Conservation (phyloP, 2,113 vertebrate genomes). For the Progne subis region DNA sequence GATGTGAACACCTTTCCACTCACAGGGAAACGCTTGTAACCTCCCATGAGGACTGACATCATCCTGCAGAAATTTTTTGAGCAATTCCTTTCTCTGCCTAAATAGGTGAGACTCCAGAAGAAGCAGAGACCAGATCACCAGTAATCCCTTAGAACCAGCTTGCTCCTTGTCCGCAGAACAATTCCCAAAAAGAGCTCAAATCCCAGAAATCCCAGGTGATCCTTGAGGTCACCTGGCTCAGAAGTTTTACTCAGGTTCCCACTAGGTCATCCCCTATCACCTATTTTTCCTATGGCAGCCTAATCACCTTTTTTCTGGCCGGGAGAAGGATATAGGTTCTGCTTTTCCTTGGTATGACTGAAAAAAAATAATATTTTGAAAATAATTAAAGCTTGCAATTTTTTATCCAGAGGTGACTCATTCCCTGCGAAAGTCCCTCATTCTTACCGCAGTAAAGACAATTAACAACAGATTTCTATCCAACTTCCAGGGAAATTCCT, state of each 20-base stretch:
- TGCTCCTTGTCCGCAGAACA: not conserved
- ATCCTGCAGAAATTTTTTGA: not conserved
- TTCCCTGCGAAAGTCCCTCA: not conserved
- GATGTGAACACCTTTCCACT: not conserved
- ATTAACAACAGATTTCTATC: not conserved
- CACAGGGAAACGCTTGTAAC: not conserved
- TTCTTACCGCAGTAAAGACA: not conserved
- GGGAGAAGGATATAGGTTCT: not conserved
- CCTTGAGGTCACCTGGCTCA: not conserved
- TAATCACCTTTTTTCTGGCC: not conserved
- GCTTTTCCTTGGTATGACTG: not conserved
- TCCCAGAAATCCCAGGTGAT: not conserved
- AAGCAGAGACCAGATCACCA: not conserved
- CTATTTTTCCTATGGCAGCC: not conserved
- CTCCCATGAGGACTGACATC: not conserved
- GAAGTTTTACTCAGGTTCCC: not conserved
- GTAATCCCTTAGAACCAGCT: not conserved
- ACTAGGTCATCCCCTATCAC: not conserved
- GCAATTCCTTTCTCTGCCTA: not conserved
- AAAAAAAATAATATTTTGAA: not conserved
- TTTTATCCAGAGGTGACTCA: not conserved
- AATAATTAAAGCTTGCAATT: not conserved
- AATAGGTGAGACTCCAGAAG: not conserved
- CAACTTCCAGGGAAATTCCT: not conserved
- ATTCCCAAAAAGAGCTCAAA: not conserved